Base-by-base conservation (phyloP, 2,113 vertebrate genomes). In the Gavia stellata region DNA sequence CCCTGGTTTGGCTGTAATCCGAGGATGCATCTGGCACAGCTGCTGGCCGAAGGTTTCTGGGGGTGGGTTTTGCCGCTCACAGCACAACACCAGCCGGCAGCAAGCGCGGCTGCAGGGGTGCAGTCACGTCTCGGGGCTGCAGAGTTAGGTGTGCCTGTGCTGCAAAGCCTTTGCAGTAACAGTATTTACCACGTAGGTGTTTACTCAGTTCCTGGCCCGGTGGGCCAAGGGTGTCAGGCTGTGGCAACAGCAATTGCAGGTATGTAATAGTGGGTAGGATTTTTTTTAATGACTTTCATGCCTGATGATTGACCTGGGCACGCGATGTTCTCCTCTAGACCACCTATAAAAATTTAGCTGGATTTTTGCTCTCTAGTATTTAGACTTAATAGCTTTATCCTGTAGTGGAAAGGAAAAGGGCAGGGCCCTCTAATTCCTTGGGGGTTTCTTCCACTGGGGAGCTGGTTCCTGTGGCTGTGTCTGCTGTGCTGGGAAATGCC, bases 71-170 rank as follows among this genome's bases (percentile, higher is more conserved):
- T 56, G 53, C 16, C 53, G 66, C 36, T 71, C 1, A 1, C 61
- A 38, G 79, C 79, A 18, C 4, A 3, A 10, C 0, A 1, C 24
- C 6, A 2, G 34, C 50, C 3, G 6, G 59, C 45, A n/a, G 74
- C 34, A 6, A 14, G 33, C 14, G 0, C 2, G 10, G 78, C 50
- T 38, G 28, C 36, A 34, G 56, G 77, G 52, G 29, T 47, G 29
- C 47, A 13, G 19, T 9, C 31, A 3, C 3, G 1, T 28, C 34
- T 29, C 59, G 21, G 53, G 38, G 40, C 55, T 23, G 23, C 15
- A 3, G 50, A 65, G 42, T 44, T 16, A 12, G n/a, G 11, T 38
- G 77, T 17, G 45, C 23, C 55, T 34, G 38, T 17, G 49, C 40
- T 52, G 50, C 44, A 47, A 9, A 68, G 49, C 56, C 56, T 49